Base-by-base conservation (phyloP, 2,888 invertebrate species). In the Ormyrus pomaceus region DNA sequence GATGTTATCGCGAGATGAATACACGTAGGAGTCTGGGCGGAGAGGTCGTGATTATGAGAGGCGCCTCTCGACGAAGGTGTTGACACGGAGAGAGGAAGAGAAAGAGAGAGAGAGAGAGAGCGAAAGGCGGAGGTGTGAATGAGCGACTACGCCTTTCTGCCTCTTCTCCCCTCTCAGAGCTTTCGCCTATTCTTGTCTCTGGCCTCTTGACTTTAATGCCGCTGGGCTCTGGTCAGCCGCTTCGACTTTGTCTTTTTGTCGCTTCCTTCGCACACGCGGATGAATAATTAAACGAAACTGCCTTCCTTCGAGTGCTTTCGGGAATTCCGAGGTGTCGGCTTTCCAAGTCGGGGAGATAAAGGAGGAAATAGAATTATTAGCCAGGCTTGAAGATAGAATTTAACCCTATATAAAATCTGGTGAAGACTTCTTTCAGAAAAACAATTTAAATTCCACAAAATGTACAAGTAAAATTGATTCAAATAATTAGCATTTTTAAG, bases 1-100 rank as follows among this genome's bases (percentile, higher is more conserved):
- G 87, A 88, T 88, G 84, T 84, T 88, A 88, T 88, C 89, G 84
- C 84, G 83, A 84, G 87, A 88, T 86, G 88, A 87, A 87, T 87
- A 85, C 84, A 85, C 83, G 75, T 81, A 75, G 83, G 83, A 82
- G 82, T 81, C 81, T 78, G 61, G 82, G 83, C 66, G 81, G 79
- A 70, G 80, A 76, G 72, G 58, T 80, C 81, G 79, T 75, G 84
- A 83, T 83, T 84, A 81, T 82, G 82, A 81, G 83, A 79, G 50
- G 34, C 70, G 48, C 13, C 83, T 82, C 84, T 86, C 85, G 82
- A 84, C 82, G 80, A 85, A 88, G 86, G 88, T 88, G 89, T 88
- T 88, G 88, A 89, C 88, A 86, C 84, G 85, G 6, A 34, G 48
- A 6, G 61, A 50, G 61, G n/a, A 46, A 48, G 10, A 34, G 51